Evolutionary conservation across 2,888 invertebrate species (phyloP), one percentile per base, ranked within the genome.

Genomic region (Eupeodes luniger): DNA sequence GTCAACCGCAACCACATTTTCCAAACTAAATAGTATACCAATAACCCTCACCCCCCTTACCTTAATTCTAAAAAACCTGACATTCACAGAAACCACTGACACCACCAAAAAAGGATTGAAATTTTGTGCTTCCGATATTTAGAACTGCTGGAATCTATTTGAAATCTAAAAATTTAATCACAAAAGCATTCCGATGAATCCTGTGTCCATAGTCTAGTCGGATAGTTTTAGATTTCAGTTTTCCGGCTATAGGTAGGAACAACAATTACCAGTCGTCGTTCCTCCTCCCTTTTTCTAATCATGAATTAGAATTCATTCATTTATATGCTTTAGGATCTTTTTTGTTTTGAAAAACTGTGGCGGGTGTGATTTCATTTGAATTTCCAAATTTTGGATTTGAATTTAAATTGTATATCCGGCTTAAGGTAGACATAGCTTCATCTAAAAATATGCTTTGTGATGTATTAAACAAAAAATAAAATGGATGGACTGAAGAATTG

Each of bases 261-360:
- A 27, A 27, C 27, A 27, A 27, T 27, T 27, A 27, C 27, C 27
- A 27, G 27, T 27, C 27, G 1, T 27, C 27, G 27, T 27, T 27
- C 27, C 27, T 27, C 27, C 27, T n/a, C 19, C 55, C 16, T 16
- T 55, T 55, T 55, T 55, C 55, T 55, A 55, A 55, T 55, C 55
- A 19, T 19, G 55, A 19, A 55, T 55, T 55, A 55, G 55, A 19
- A 55, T 55, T 55, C 55, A 55, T 55, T 55, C 55, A 55, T 55
- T 55, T 55, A 55, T 55, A 11, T 55, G 27, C 27, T 27, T 27
- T 27, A 27, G 27, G 27, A 19, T 55, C 19, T 19, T 19, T 55
- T 55, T 16, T 53, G 40, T 16, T 16, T 3, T n/a, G 3, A 9
- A 12, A 53, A 5, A 10, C 55, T 9, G 44, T 10, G 44, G 55